A percentile compares a stretch with the other conserved stretches of the same genome.
phyloP scores from a whole-genome alignment of 1,140 invertebrate species.

The Achatina immaculata region DNA sequence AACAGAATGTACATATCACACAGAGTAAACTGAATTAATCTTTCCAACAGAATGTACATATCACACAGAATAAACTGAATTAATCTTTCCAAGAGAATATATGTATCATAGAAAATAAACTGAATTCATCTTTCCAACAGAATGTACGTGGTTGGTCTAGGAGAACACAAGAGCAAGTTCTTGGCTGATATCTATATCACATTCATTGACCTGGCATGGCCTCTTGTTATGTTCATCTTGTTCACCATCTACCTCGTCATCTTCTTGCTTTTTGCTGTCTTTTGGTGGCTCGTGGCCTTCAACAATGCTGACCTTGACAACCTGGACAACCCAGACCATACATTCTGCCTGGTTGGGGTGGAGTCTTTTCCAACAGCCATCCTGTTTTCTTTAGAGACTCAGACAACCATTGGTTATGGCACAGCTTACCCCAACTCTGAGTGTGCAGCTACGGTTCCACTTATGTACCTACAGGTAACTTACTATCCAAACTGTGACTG shows the following conservation, averaged over 20 bases:
- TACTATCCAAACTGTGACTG: conserved; percentile 57
- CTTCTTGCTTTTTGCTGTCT: conserved; percentile 90
- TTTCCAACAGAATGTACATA: too few relatives aligned
- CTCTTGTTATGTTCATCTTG: conserved; percentile 95
- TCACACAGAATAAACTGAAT: too few relatives aligned
- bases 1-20: too few relatives aligned
- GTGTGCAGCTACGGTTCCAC: conserved; percentile 57
- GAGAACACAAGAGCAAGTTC: conserved; percentile 51
- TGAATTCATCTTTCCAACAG: background rate
- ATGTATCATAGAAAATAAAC: too few relatives aligned
- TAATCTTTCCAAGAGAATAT: conserved; percentile 6
- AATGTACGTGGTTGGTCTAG: conserved; percentile 50
- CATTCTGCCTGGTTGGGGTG: conserved; percentile 65
- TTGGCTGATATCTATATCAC: conserved; percentile 62
- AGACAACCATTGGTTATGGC: conserved; percentile 74
- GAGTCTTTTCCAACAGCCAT: conserved; percentile 65
- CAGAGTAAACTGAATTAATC: too few relatives aligned
- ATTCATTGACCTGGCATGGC: conserved; percentile 80
- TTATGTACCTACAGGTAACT: conserved; percentile 62
- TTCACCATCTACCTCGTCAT: conserved; percentile 90
- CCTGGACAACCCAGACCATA: conserved; percentile 74
- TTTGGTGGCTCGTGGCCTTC: conserved; percentile 95
- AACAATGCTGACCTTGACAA: conserved; percentile 88
- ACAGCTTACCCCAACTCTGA: conserved; percentile 78
- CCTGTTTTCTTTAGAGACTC: conserved; percentile 73